Evolutionary conservation across 2,113 vertebrate species (phyloP).

Genomic region (Brienomyrus brachyistius): DNA sequence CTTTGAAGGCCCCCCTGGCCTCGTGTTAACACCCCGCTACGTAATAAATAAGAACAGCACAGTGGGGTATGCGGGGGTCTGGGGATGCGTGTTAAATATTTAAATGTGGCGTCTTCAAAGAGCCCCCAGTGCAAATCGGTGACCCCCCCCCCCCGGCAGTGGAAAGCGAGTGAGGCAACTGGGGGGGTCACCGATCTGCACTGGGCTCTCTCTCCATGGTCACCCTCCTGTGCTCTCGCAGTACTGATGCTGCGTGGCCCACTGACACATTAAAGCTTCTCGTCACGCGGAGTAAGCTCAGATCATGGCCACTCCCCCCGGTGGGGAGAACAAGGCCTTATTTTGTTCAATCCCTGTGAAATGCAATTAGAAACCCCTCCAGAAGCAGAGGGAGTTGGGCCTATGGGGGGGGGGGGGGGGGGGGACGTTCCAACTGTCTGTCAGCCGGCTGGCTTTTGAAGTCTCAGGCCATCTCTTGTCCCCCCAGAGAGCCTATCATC

Average conservation of each 20-base stretch:
- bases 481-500: conserved; percentile 66
- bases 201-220: conserved; percentile 32
- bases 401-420: conserved; percentile 28
- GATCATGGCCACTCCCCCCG: conserved; percentile 24
- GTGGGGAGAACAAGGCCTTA: conserved; percentile 54
- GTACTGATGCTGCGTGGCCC: conserved; percentile 38
- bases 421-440: conserved; percentile 59
- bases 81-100: conserved; percentile 63
- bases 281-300: conserved; percentile 39
- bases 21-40: conserved; percentile 20
- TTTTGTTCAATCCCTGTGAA: conserved; percentile 62
- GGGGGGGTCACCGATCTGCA: conserved; percentile 26
- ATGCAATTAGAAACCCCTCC: conserved; percentile 66
- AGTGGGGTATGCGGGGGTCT: conserved; percentile 48
- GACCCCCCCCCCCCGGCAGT: no score
- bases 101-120: conserved; percentile 62
- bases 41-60: conserved; percentile 54
- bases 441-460: conserved; percentile 69
- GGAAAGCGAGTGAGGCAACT: no score
- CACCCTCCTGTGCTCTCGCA: conserved; percentile 36
- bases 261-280: conserved; percentile 47
- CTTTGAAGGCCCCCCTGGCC: conserved; percentile 43
- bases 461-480: conserved; percentile 63
- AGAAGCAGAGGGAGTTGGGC: conserved; percentile 48
- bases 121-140: neutral